These are phyloP conservation scores for Thera obeliscata DNA, from an alignment of 2,888 invertebrate genomes.

Conservation along the genomic window DNA sequence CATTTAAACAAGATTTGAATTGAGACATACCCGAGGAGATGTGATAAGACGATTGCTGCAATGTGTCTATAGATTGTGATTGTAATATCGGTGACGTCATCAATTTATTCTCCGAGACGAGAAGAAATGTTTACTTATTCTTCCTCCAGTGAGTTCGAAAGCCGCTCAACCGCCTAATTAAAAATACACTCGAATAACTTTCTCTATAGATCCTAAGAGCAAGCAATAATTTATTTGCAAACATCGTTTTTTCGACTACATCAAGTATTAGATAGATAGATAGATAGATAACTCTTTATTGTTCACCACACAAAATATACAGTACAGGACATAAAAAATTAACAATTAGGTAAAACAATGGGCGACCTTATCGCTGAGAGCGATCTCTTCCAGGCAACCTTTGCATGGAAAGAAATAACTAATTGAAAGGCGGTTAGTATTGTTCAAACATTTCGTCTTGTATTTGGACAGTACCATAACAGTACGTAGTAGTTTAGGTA, in stretches of 20 bases:
- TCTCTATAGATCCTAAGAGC: constrained; percentile 3
- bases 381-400: too few species aligned
- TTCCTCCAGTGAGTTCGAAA: constrained; percentile 1
- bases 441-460: background rate
- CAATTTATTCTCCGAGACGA: background rate
- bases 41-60: background rate
- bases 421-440: too few species aligned
- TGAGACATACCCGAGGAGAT: too few species aligned
- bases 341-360: too few species aligned
- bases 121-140: background rate
- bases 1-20: too few species aligned
- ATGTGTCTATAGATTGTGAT: background rate
- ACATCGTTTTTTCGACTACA: background rate
- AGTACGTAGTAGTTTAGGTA: background rate
- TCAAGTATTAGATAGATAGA: too few species aligned
- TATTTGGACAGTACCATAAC: background rate
- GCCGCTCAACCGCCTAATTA: constrained; percentile 2
- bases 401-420: too few species aligned
- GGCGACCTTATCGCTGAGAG: too few species aligned
- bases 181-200: background rate
- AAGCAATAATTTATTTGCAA: background rate
- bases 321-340: too few species aligned
- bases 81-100: background rate
- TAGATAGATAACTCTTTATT: too few species aligned
- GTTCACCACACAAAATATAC: too few species aligned